Evolutionary conservation across 1,140 invertebrate genomes (phyloP), one percentile per base, ranked within the genome.

Genomic region (Zaprionus kolodkinae): DNA sequence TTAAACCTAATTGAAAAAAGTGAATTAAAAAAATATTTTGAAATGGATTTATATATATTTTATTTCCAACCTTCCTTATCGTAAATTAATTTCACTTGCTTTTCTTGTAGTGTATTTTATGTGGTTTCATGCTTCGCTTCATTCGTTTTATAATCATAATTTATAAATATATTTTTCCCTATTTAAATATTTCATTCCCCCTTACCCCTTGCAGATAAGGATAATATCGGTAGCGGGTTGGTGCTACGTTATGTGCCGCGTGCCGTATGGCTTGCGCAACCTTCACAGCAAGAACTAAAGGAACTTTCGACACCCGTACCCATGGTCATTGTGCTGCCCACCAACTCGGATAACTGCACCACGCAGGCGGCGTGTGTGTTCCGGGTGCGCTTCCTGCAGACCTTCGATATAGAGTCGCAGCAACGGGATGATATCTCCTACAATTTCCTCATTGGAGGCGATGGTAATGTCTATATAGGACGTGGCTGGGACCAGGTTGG

Each of bases 331-430:
- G 93, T 94, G 7, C 80, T 93, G 12, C 93, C 94, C 73, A 94
- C 94, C 1, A 93, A 93, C 25, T 94, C 94, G 0, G 93, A 93
- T 33, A 92, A 88, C 25, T 94, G 94, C 73, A 75, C 61, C 48
- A 93, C 90, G 0, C 94, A 94, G 79, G 88, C 94, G 0, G 81
- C 92, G 10, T 95, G 95, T 63, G 92, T 92, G 0, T 84, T 91
- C 0, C 92, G 92, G 0, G 95, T 96, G 1, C 93, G 95, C 38
- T 71, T 93, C 2, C 95, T 96, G 21, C 96, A 97, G 92, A 95
- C 94, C 13, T 96, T 94, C 72, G 96, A 97, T 84, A 96, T 97
- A n/a, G 95, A 96, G 71, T 95, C 94, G 73, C 81, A 90, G 15
- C 85, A 91, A n/a, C 94, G 93, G 91, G 84, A 78, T 50, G 95